phyloP scores from a whole-genome alignment of 1,140 invertebrate species.

The Carcinoscorpius rotundicauda region DNA sequence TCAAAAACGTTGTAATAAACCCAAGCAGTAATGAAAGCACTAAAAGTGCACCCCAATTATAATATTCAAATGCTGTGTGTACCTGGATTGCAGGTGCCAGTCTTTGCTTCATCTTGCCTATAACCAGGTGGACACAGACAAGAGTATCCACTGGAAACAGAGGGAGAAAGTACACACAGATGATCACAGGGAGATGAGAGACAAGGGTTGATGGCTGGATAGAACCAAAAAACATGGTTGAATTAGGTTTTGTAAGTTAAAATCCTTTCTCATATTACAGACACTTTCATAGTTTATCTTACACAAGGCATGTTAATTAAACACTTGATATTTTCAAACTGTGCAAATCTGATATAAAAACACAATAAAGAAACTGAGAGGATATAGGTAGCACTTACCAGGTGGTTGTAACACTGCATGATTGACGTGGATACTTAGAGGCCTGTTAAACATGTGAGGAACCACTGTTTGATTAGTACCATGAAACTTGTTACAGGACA shows the following conservation, averaged over 20 bases:
- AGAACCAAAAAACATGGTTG: background rate
- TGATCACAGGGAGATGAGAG: slow-evolving; percentile 65
- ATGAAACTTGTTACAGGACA: slow-evolving; percentile 80
- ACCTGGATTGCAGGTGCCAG: slow-evolving; percentile 59
- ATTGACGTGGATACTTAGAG: slow-evolving; percentile 84
- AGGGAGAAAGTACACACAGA: slow-evolving; percentile 70
- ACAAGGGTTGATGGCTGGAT: slow-evolving; percentile 60
- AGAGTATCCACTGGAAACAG: slow-evolving; percentile 49
- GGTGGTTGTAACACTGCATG: slow-evolving; percentile 82
- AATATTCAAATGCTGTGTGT: slow-evolving; percentile 2
- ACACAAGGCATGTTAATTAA: no score
- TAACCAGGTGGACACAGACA: slow-evolving; percentile 89
- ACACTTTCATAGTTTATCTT: no score
- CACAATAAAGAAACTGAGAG: no score
- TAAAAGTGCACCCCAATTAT: no score
- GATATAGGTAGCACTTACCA: slow-evolving; percentile 18
- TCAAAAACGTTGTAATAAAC: no score
- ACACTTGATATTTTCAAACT: no score
- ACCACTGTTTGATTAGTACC: slow-evolving; percentile 85
- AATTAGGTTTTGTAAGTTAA: no score
- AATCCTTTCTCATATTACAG: no score
- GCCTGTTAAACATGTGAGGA: slow-evolving; percentile 85
- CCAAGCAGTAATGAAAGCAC: no score
- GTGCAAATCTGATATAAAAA: no score
- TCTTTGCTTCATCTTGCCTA: slow-evolving; percentile 40